Evolutionary conservation across 2,113 vertebrate genomes (phyloP).

Genomic region (Poeciliopsis turrubarensis): DNA sequence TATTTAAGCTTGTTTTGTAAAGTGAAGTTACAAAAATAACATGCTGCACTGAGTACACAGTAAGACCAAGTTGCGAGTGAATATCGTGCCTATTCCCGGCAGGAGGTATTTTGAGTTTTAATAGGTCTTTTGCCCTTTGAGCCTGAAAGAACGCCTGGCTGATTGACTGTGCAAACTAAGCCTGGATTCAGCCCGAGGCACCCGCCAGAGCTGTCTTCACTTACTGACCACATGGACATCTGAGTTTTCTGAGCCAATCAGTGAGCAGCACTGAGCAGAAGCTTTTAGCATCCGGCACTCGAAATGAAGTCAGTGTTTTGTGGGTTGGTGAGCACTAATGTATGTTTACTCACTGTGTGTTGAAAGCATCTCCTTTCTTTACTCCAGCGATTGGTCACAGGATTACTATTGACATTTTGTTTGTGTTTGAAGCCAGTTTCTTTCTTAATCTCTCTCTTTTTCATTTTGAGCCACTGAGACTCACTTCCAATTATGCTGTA

Average conservation of each 20-base stretch:
- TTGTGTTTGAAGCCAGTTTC: constrained; percentile 15
- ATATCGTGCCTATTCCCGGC: constrained; percentile 33
- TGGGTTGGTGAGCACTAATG: constrained; percentile 23
- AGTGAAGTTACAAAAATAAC: neutral
- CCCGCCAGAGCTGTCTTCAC: constrained; percentile 35
- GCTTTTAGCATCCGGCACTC: constrained; percentile 28
- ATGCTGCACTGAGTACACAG: neutral
- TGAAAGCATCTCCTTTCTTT: constrained; percentile 17
- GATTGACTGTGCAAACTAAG: constrained; percentile 40
- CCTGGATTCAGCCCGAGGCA: constrained; percentile 45
- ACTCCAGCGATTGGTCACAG: constrained; percentile 8
- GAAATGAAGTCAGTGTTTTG: constrained; percentile 51
- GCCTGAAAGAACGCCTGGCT: constrained; percentile 30
- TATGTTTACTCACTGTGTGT: constrained; percentile 38
- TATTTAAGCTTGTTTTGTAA: neutral
- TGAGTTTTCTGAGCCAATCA: constrained; percentile 31
- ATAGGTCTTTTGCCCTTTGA: constrained; percentile 51
- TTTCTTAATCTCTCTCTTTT: neutral
- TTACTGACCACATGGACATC: constrained; percentile 35
- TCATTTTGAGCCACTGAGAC: constrained; percentile 1
- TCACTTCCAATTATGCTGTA: constrained; percentile 1
- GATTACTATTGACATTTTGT: constrained; percentile 31
- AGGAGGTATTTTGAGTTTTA: constrained; percentile 23
- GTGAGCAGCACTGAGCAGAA: constrained; percentile 19
- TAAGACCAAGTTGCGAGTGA: constrained; percentile 16